phyloP scores from a whole-genome alignment of 2,888 invertebrate genomes.

The Agrochola lota region DNA sequence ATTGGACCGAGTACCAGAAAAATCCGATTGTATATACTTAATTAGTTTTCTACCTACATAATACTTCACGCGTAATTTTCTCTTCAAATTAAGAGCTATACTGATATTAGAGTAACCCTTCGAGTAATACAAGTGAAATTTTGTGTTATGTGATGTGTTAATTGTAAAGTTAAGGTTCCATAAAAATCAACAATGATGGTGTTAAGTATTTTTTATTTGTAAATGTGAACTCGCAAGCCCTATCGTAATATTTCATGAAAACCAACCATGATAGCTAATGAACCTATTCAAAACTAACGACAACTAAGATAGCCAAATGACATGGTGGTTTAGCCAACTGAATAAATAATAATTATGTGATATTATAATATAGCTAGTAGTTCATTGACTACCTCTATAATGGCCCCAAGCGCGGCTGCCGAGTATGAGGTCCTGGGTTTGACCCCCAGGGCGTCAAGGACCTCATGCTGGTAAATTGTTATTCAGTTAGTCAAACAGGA shows the following conservation, averaged over 20 bases:
- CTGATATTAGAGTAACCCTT: no score
- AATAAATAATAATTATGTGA: background rate
- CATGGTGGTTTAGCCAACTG: background rate
- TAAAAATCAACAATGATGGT: background rate
- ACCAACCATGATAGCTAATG: background rate
- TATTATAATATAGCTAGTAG: background rate
- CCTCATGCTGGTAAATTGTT: background rate
- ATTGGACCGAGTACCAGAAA: background rate
- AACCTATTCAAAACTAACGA: slow-evolving; percentile 3
- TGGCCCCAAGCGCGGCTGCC: background rate
- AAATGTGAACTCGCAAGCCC: background rate
- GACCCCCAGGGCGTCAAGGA: background rate
- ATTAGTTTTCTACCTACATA: background rate
- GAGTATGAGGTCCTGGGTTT: background rate
- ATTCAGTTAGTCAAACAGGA: background rate
- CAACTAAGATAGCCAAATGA: background rate
- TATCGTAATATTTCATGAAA: background rate
- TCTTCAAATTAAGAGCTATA: background rate
- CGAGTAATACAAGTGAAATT: no score
- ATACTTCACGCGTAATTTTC: background rate
- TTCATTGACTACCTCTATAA: background rate
- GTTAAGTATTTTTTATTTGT: background rate
- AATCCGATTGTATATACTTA: background rate
- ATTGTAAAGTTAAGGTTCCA: background rate
- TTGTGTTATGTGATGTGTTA: no score